Percentiles rank a stretch among this genome's conserved stretches.
Evolutionary conservation across 2,113 vertebrate species (phyloP).

Genomic region (Apteryx owenii): DNA sequence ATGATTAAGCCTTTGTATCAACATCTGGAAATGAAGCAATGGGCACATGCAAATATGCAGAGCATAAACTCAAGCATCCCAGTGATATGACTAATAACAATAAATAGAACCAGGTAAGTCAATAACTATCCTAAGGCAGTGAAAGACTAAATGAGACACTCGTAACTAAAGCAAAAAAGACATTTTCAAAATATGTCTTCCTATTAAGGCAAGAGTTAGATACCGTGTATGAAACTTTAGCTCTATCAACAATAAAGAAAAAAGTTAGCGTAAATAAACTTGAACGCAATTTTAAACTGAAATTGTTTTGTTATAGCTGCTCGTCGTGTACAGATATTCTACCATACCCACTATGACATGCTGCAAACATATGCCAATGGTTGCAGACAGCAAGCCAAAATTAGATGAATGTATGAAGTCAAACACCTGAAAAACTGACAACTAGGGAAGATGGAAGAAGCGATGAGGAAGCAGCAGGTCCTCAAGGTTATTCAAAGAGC

Average conservation of each 20-base stretch:
- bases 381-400: not conserved
- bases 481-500: not conserved
- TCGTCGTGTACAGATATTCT: not conserved
- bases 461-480: not conserved
- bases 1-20: not conserved
- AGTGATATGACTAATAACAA: not conserved
- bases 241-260: not conserved
- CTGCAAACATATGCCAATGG: not conserved
- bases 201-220: not conserved
- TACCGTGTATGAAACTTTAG: not conserved
- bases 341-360: not conserved
- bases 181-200: not conserved
- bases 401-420: not conserved
- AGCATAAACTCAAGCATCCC: not conserved
- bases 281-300: not conserved
- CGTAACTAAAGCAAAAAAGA: not conserved
- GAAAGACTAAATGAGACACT: not conserved
- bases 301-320: not conserved
- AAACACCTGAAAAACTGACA: not conserved
- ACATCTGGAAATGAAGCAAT: conserved; percentile 22
- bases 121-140: not conserved
- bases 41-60: not conserved
- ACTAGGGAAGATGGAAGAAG: not conserved
- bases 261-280: not conserved
- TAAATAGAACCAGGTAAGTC: not conserved